Evolutionary conservation across 2,797 vertebrate species (phyloP).

Genomic region (Sus cebifrons): DNA sequence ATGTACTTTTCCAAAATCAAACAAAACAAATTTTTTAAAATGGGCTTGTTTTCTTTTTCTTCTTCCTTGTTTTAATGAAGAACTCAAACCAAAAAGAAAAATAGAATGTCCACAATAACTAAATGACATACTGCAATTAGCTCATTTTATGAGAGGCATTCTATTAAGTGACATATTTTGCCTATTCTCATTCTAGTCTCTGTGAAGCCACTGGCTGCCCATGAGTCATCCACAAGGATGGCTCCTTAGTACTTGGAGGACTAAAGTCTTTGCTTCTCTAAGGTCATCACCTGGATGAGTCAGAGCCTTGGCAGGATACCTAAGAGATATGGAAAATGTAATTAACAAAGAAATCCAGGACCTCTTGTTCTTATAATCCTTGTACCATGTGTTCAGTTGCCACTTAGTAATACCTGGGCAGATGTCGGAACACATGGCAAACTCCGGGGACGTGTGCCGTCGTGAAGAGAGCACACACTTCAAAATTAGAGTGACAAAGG

Average conservation of each 20-base stretch:
- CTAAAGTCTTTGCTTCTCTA: background rate
- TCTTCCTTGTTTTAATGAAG: background rate
- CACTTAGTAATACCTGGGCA: background rate
- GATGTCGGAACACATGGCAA: background rate
- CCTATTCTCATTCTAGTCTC: background rate
- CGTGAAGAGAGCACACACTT: background rate
- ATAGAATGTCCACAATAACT: background rate
- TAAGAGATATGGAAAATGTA: background rate
- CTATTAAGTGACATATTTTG: background rate
- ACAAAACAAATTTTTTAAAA: background rate
- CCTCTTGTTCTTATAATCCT: background rate
- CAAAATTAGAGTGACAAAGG: background rate
- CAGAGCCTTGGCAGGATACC: background rate
- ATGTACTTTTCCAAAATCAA: background rate
- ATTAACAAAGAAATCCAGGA: background rate
- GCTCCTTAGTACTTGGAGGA: background rate
- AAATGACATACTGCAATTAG: background rate
- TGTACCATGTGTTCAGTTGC: background rate
- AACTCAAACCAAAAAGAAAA: background rate
- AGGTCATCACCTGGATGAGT: background rate
- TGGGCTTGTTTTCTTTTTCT: background rate
- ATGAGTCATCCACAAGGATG: background rate
- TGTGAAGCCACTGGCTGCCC: background rate
- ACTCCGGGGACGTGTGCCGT: background rate
- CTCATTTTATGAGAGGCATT: background rate